Conservation (phyloP, 1,140 invertebrate genomes). For the Sarcophaga peregrina region DNA sequence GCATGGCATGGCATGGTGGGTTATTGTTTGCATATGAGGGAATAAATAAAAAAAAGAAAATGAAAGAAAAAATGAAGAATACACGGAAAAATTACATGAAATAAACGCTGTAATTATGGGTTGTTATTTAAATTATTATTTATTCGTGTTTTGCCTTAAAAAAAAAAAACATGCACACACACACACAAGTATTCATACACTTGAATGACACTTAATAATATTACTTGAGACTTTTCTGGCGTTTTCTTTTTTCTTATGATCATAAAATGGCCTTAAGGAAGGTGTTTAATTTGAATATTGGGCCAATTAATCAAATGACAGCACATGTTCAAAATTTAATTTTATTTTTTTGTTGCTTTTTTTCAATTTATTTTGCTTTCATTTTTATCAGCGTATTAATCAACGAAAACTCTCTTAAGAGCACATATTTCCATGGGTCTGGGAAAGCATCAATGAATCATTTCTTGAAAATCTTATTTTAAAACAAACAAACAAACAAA, state of each 20-base stretch:
- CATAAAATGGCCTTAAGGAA: constrained; percentile 6
- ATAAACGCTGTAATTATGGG: constrained; percentile 17
- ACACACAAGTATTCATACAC: not conserved
- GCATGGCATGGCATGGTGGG: no score
- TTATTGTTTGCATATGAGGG: no score
- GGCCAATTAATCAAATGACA: constrained; percentile 20
- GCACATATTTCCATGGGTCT: no score
- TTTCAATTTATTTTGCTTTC: not conserved
- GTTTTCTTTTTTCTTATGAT: not conserved
- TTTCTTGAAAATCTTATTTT: not conserved
- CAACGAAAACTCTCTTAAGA: not conserved
- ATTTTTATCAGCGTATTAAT: not conserved
- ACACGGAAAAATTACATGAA: not conserved
- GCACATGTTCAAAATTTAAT: not conserved
- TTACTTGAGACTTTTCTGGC: not conserved
- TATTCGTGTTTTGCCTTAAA: no score
- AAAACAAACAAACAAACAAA: not conserved
- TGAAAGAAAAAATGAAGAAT: not conserved
- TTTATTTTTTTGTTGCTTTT: not conserved
- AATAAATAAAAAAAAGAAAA: not conserved
- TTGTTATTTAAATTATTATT: not conserved
- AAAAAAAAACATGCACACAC: no score
- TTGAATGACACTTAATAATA: not conserved
- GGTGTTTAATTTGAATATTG: constrained; percentile 22
- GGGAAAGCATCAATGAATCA: no score